A percentile compares a stretch with the other conserved stretches of the same genome.
Evolutionary conservation across 2,113 vertebrate genomes (phyloP).

Genomic region (Apteryx owenii): DNA sequence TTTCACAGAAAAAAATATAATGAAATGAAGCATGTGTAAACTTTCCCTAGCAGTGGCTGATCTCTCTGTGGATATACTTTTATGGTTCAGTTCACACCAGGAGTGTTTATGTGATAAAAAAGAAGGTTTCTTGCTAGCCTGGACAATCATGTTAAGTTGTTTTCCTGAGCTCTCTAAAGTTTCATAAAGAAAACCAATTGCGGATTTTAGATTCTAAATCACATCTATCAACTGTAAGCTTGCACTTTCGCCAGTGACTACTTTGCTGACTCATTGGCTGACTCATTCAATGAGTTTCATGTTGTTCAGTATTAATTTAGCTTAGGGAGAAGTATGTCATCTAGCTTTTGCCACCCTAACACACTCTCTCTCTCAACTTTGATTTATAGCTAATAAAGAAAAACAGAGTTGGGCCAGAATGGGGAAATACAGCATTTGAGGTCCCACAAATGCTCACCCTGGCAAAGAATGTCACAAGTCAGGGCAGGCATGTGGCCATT

Average conservation of each 20-base stretch:
- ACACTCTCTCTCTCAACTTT: not conserved
- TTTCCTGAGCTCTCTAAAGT: constrained; percentile 23
- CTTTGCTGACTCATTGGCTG: constrained; percentile 51
- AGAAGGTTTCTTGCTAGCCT: constrained; percentile 4
- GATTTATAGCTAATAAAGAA: not conserved
- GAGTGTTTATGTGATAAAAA: constrained; percentile 1
- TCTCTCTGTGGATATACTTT: not conserved
- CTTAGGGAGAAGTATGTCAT: not conserved
- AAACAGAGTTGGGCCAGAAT: not conserved
- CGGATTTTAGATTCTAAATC: constrained; percentile 12
- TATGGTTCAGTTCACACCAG: not conserved
- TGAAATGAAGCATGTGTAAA: constrained; percentile 22
- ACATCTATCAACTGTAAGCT: not conserved
- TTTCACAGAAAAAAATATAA: not conserved
- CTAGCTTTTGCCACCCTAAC: not conserved
- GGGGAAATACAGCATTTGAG: not conserved
- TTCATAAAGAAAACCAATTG: constrained; percentile 42
- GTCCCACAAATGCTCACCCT: not conserved
- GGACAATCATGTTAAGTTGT: not conserved
- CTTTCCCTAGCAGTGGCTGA: not conserved
- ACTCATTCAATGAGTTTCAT: constrained; percentile 24
- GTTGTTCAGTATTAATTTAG: constrained; percentile 37
- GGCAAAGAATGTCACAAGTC: not conserved
- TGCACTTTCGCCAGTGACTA: not conserved
- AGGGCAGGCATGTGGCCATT: not conserved